Conservation (phyloP, 1,140 invertebrate species). For the Eubasilissa regina region DNA sequence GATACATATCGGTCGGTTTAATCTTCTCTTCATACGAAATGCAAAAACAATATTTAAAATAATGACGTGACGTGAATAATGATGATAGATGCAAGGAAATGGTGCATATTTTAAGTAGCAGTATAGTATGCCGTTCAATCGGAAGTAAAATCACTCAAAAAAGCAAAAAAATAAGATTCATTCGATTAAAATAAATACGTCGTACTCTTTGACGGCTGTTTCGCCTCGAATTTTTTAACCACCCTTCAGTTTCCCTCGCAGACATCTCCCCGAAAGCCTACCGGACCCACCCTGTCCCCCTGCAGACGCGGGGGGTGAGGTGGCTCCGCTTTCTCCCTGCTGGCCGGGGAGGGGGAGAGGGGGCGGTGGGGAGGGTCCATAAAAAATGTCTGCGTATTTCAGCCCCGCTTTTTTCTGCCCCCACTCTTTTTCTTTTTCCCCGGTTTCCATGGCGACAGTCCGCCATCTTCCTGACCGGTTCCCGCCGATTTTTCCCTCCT, state of each 20-base stretch:
- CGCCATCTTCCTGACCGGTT: slow-evolving; percentile 44
- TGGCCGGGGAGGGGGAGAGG: neutral
- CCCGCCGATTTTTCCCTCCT: slow-evolving; percentile 47
- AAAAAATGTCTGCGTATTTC: slow-evolving; percentile 55
- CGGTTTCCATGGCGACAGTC: slow-evolving; percentile 47
- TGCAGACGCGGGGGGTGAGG: neutral
- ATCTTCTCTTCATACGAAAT: no score
- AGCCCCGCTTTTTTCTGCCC: slow-evolving; percentile 51
- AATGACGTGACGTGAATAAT: no score
- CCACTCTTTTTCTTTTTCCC: slow-evolving; percentile 42
- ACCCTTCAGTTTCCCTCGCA: slow-evolving; percentile 16
- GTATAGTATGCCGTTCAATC: no score
- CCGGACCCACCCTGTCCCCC: neutral
- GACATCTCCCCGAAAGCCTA: slow-evolving; percentile 3
- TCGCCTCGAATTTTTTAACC: neutral
- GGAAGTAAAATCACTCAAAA: no score
- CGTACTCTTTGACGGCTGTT: no score
- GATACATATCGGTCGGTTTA: no score
- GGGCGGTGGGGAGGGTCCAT: slow-evolving; percentile 30
- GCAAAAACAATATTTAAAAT: no score
- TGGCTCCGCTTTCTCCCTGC: neutral
- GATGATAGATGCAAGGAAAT: no score
- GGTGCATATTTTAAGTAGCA: no score
- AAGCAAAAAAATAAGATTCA: no score
- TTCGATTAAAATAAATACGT: no score